These are phyloP conservation scores for Amblyraja radiata DNA, from an alignment of 2,797 vertebrate genomes.

Conservation along the genomic window DNA sequence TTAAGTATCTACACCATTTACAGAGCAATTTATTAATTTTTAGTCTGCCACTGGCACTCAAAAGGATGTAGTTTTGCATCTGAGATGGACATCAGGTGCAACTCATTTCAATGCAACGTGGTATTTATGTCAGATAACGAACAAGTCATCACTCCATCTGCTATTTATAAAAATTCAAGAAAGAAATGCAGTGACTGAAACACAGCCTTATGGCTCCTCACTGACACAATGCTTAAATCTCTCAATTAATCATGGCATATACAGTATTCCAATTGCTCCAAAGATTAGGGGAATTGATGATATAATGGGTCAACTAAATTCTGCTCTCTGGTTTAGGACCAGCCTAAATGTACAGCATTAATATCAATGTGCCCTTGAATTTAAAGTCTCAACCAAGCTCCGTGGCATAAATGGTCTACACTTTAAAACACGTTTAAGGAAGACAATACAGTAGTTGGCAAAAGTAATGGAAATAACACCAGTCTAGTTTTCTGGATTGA, in stretches of 20 bases:
- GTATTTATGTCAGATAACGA: slow-evolving; percentile 79
- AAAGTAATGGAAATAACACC: background rate
- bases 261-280: background rate
- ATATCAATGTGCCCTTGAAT: background rate
- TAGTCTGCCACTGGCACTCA: slow-evolving; percentile 74
- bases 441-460: background rate
- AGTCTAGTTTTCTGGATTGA: background rate
- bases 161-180: background rate
- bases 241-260: background rate
- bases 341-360: background rate
- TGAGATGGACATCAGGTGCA: slow-evolving; percentile 60
- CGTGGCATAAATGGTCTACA: background rate
- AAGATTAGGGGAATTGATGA: background rate
- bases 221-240: background rate
- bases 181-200: background rate
- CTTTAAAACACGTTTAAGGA: background rate
- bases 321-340: background rate
- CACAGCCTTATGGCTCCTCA: background rate
- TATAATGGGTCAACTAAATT: background rate
- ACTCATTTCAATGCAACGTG: slow-evolving; percentile 85
- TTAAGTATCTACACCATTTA: slow-evolving; percentile 71
- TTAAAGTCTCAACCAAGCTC: background rate
- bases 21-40: slow-evolving; percentile 78
- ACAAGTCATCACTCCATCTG: background rate
- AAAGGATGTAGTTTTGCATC: slow-evolving; percentile 80